phyloP scores from a whole-genome alignment of 2,888 invertebrate genomes.

The Campoplex nolae region DNA sequence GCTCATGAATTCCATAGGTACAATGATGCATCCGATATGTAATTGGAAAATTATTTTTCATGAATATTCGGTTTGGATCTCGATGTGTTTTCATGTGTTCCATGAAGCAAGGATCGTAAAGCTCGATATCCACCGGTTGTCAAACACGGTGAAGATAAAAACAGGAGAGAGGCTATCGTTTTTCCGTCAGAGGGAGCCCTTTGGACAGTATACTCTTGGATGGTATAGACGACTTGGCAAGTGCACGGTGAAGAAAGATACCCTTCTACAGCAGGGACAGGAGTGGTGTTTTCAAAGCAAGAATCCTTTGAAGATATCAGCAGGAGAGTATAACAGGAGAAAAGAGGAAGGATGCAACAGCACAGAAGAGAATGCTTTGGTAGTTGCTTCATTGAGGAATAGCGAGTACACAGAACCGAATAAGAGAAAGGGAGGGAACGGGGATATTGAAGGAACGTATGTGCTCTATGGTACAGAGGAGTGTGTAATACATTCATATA shows the following conservation, averaged over 20 bases:
- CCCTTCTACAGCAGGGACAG: conserved; percentile 28
- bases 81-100: neutral
- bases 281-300: conserved; percentile 58
- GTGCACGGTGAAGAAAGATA: conserved; percentile 40
- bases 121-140: conserved; percentile 9
- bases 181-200: neutral
- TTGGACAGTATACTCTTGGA: conserved; percentile 19
- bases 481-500: conserved; percentile 20
- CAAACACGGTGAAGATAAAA: conserved; percentile 40
- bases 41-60: neutral
- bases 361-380: conserved; percentile 62
- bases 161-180: conserved; percentile 11
- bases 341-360: conserved; percentile 38
- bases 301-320: conserved; percentile 73
- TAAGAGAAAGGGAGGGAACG: conserved; percentile 33
- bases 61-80: neutral
- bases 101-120: neutral
- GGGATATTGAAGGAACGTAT: conserved; percentile 44
- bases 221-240: conserved; percentile 18
- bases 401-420: conserved; percentile 23
- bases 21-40: neutral
- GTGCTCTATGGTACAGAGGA: conserved; percentile 38
- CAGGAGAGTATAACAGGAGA: conserved; percentile 30
- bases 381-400: conserved; percentile 54
- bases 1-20: neutral